phyloP scores from a whole-genome alignment of 2,113 vertebrate species.

The Trogon melanurus region DNA sequence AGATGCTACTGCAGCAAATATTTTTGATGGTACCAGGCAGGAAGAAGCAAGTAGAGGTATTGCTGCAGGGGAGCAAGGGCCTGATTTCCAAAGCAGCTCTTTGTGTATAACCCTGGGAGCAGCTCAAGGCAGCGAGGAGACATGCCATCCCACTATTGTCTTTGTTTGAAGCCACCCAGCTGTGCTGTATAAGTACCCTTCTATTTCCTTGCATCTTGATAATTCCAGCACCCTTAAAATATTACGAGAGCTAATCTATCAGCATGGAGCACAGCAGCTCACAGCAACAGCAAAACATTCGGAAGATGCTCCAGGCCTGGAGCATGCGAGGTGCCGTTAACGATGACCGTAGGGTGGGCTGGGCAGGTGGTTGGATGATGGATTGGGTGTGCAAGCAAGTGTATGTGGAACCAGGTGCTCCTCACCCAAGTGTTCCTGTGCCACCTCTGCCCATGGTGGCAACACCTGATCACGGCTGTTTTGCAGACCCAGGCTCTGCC shows the following conservation, averaged over 20 bases:
- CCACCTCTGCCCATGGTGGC: neutral
- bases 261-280: neutral
- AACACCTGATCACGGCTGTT: neutral
- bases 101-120: neutral
- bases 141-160: neutral
- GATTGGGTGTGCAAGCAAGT: neutral
- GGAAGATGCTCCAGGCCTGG: neutral
- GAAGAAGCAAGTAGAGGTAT: neutral
- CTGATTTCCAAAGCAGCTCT: constrained; percentile 16
- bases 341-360: neutral
- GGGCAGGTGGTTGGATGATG: neutral
- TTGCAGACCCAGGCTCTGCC: neutral
- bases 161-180: constrained; percentile 18
- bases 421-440: neutral
- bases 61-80: neutral
- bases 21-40: neutral
- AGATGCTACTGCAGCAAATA: neutral
- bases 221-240: constrained; percentile 34
- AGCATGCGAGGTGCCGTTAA: neutral
- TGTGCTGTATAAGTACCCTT: constrained; percentile 35
- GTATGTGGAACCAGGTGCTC: accelerated
- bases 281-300: neutral
- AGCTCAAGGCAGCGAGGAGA: constrained; percentile 16
- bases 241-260: neutral
- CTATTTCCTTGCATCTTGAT: constrained; percentile 26